These are phyloP conservation scores for Cyclura pinguis DNA, from an alignment of 2,797 vertebrate genomes.

Conservation along the genomic window DNA sequence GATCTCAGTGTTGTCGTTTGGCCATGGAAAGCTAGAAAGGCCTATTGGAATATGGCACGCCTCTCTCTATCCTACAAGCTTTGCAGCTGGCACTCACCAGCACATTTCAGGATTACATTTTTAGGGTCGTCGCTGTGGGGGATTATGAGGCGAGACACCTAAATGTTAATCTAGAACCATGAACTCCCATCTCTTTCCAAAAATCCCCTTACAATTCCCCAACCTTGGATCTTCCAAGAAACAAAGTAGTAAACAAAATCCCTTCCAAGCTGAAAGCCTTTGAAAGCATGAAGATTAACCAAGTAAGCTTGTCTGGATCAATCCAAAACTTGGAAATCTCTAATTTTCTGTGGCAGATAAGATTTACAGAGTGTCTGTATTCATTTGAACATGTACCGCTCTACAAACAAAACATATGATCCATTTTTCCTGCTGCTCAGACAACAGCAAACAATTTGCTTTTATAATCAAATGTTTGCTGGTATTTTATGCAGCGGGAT, in stretches of 20 bases:
- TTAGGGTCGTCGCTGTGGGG: too few species aligned
- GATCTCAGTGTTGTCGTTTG: too few species aligned
- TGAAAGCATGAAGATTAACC: not conserved
- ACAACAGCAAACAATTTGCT: not conserved
- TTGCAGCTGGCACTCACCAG: not conserved
- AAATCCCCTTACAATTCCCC: not conserved
- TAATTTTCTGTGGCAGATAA: not conserved
- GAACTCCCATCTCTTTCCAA: not conserved
- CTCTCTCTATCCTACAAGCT: not conserved
- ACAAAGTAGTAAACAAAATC: not conserved
- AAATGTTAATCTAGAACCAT: not conserved
- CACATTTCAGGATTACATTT: not conserved
- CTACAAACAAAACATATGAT: constrained; percentile 18
- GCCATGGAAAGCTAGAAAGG: not conserved
- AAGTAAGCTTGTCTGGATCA: not conserved
- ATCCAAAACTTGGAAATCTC: not conserved
- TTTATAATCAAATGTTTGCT: constrained; percentile 36
- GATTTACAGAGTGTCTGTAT: not conserved
- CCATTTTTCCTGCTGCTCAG: not conserved
- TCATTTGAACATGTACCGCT: not conserved
- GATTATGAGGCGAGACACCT: not conserved
- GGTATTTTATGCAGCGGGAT: not conserved
- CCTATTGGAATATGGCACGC: too few species aligned
- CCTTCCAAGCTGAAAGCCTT: not conserved
- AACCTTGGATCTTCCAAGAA: not conserved